phyloP scores from a whole-genome alignment of 2,888 invertebrate genomes.

The Zygaena filipendulae region DNA sequence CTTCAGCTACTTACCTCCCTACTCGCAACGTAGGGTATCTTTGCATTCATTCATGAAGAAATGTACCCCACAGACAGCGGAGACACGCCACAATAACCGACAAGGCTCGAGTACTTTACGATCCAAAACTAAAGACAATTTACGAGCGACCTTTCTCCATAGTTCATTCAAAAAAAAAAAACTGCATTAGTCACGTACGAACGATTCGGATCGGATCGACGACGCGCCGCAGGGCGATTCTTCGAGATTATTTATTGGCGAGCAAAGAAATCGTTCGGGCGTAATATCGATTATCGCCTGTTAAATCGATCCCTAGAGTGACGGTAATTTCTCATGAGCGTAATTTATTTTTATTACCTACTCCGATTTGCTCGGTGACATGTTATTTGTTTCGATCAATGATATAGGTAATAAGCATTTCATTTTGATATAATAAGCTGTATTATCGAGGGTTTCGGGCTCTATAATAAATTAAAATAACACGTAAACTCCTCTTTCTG shows the following conservation, averaged over 20 bases:
- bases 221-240: constrained; percentile 16
- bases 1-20: too few species aligned
- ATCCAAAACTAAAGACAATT: constrained; percentile 45
- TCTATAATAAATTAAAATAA: too few species aligned
- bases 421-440: too few species aligned
- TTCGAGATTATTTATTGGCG: constrained; percentile 24
- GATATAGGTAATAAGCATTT: too few species aligned
- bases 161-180: constrained; percentile 15
- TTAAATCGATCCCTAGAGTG: constrained; percentile 22
- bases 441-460: too few species aligned
- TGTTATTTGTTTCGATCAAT: too few species aligned
- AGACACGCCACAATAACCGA: constrained; percentile 19
- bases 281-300: constrained; percentile 26
- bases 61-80: too few species aligned
- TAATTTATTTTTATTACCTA: too few species aligned
- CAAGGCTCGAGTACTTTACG: constrained; percentile 47
- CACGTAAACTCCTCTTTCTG: too few species aligned
- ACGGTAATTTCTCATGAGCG: constrained; percentile 23
- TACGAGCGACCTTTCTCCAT: constrained; percentile 27
- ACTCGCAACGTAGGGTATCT: too few species aligned
- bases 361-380: too few species aligned
- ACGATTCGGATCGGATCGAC: constrained; percentile 20
- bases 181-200: constrained; percentile 31
- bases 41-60: too few species aligned
- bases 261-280: constrained; percentile 23